Evolutionary conservation across 2,113 vertebrate species (phyloP), one percentile per base, ranked within the genome.

Genomic region (Gnathonemus echidnorhynchus): DNA sequence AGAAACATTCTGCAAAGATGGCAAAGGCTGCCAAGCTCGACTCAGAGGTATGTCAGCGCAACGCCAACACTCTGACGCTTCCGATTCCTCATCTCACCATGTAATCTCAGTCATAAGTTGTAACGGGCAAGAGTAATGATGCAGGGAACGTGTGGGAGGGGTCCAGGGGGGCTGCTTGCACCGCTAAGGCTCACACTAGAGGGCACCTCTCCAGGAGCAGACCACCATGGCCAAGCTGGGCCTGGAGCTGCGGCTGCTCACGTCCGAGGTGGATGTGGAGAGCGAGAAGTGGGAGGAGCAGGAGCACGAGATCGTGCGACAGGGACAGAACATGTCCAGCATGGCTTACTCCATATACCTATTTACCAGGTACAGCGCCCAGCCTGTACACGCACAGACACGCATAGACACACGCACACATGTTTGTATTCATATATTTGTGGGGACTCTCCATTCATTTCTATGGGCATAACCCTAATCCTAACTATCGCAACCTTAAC

Each of bases 311-410:
- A 93, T 99, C 0, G 95, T 97, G 74, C 96, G 95, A 0, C 96
- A 95, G 53, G 97, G 97, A 62, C 97, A 98, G 94, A 97, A 95
- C 93, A 95, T 99, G 93, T 97, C 98, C 94, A 97, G 97, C 88
- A 97, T 98, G 97, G 97, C 97, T 11, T 98, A 98, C 93, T 98
- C 96, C 91, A 97, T 99, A 92, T 97, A 98, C 93, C 96, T 99
- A 92, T 99, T 99, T 93, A 99, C 98, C 93, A 98, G 98, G 98
- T 99, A 95, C 15, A n/a, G 45, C 31, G 19, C 7, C 17, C 15
- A 21, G 17, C 35, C 80, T 31, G 11, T 70, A 27, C 27, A 11
- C 1, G 39, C 53, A 31, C 74, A 56, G 10, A 86, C 13, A 19
- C 10, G 39, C 15, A 17, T 15, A 62, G 6, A 62, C 9, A 66